phyloP scores from a whole-genome alignment of 1,140 invertebrate genomes.

The Neodiprion lecontei region DNA sequence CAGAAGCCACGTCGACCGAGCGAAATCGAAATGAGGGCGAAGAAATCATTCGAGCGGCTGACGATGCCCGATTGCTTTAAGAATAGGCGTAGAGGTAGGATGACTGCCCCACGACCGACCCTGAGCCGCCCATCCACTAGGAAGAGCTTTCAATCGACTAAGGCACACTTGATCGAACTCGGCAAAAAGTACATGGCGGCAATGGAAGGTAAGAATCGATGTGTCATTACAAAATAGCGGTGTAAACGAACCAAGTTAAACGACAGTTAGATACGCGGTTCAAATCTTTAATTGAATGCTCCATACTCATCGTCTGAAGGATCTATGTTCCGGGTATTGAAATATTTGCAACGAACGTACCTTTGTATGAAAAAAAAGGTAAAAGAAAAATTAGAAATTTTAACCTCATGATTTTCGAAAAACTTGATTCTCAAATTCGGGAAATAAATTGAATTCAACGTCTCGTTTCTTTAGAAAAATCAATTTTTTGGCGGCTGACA shows the following conservation, averaged over 20 bases:
- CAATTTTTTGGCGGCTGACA: too few relatives aligned
- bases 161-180: background rate
- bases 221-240: background rate
- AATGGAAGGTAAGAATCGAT: background rate
- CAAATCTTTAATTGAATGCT: too few relatives aligned
- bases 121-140: constrained; percentile 32
- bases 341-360: too few relatives aligned
- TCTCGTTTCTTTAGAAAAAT: too few relatives aligned
- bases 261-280: background rate
- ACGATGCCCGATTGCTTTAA: constrained; percentile 68
- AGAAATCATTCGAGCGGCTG: constrained; percentile 63
- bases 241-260: background rate
- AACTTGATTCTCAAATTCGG: too few relatives aligned
- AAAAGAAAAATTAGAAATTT: too few relatives aligned
- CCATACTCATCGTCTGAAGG: too few relatives aligned
- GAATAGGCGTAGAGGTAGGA: constrained; percentile 45
- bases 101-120: constrained; percentile 30
- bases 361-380: too few relatives aligned
- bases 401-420: too few relatives aligned
- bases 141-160: constrained; percentile 20
- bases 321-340: too few relatives aligned
- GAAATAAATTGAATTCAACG: too few relatives aligned
- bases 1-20: constrained; percentile 38
- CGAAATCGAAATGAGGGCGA: constrained; percentile 64
- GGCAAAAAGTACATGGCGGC: background rate